Percentiles rank a stretch among this genome's conserved stretches.
phyloP scores from a whole-genome alignment of 2,888 invertebrate species.

The Rhamnusium bicolor region DNA sequence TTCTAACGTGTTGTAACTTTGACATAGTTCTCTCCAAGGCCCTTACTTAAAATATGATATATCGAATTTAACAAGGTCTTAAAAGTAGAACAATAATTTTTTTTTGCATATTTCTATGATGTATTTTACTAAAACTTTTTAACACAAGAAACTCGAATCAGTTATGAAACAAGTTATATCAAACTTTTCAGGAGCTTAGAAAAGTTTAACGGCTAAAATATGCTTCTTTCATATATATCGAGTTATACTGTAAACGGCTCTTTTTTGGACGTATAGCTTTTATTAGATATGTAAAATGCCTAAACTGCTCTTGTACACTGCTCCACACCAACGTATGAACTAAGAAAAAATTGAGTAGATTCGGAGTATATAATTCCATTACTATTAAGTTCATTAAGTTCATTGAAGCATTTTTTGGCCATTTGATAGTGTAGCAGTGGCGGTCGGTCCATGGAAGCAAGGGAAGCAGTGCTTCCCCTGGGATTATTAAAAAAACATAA shows the following conservation, averaged over 20 bases:
- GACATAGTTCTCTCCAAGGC: neutral
- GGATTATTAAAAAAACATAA: no score
- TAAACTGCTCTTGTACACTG: no score
- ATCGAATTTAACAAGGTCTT: neutral
- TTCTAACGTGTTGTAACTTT: neutral
- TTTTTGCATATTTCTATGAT: neutral
- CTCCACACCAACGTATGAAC: no score
- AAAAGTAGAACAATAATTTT: neutral
- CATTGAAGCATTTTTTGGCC: no score
- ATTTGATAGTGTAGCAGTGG: no score
- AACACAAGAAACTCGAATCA: neutral
- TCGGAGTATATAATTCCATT: no score
- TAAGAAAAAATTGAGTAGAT: no score
- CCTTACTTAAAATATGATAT: neutral
- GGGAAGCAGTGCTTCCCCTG: no score
- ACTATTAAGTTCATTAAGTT: no score
- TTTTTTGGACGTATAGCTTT: slow-evolving; percentile 5
- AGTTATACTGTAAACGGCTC: neutral
- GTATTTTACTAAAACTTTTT: neutral
- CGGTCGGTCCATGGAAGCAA: no score
- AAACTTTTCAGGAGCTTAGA: slow-evolving; percentile 2
- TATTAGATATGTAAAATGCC: slow-evolving; percentile 1
- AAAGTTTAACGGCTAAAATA: slow-evolving; percentile 16
- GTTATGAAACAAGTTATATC: slow-evolving; percentile 2
- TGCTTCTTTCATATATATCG: neutral